phyloP scores from a whole-genome alignment of 2,888 invertebrate genomes.

The Rutpela maculata region DNA sequence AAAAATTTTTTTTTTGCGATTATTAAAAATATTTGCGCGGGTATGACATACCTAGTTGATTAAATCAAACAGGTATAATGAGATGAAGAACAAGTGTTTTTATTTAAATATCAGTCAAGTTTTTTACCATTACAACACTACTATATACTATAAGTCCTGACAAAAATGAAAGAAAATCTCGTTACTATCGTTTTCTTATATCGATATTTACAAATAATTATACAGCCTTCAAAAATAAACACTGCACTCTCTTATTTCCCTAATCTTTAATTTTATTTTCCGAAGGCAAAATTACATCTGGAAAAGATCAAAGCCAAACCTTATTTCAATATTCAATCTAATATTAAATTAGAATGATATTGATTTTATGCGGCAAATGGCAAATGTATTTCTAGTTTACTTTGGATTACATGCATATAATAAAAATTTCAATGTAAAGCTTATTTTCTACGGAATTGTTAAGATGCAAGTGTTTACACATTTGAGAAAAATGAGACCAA shows the following conservation, averaged over 20 bases:
- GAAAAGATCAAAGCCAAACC: conserved; percentile 32
- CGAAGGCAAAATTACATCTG: conserved; percentile 31
- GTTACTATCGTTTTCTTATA: too few species aligned
- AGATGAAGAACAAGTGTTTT: too few species aligned
- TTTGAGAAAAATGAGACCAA: too few species aligned
- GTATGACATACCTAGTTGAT: too few species aligned
- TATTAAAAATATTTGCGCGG: too few species aligned
- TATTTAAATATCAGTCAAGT: too few species aligned
- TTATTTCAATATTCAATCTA: conserved; percentile 31
- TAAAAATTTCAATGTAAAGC: background rate
- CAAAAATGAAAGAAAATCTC: too few species aligned
- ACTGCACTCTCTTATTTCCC: background rate
- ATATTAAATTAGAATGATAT: conserved; percentile 38
- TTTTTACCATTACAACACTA: too few species aligned
- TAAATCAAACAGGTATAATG: too few species aligned
- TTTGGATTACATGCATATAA: background rate
- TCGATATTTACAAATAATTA: background rate
- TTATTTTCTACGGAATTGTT: background rate
- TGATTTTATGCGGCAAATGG: conserved; percentile 20
- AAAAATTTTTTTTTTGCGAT: too few species aligned
- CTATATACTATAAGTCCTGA: too few species aligned
- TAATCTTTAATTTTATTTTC: conserved; percentile 14
- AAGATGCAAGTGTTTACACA: too few species aligned
- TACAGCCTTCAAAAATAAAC: background rate
- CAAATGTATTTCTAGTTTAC: background rate